Base-by-base conservation (phyloP, 2,888 invertebrate genomes). In the Lacanobia wlatinum region DNA sequence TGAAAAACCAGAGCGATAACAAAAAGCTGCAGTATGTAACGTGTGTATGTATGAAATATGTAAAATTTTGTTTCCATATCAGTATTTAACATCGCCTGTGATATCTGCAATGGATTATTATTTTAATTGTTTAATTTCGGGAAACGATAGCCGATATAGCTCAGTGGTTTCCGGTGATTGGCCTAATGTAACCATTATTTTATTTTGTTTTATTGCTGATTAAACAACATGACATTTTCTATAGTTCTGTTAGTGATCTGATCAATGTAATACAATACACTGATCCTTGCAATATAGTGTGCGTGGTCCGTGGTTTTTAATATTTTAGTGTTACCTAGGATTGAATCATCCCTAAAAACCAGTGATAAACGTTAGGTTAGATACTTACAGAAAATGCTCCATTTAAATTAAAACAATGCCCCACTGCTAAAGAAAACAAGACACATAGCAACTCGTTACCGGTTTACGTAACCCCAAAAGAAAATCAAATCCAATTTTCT, bases 401-500 rank as follows among this genome's bases (percentile, higher is more conserved):
- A 6, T 34, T 5, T 6, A 5, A 46, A 14, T 46, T 10, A n/a
- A 40, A 34, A 34, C 23, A 43, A 28, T 52, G 10, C 1, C 7
- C 2, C 21, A 38, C 23, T 55, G 21, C 4, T 18, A 60, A 34
- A 64, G 14, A 64, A 56, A 28, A 43, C 14, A 53, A 40, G 16
- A 56, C 62, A 68, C 40, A 63, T 48, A 52, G 18, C 50, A 65
- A 68, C 64, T 76, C 46, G 64, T 56, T 61, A 82, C 68, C 18
- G 34, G 61, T 62, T 72, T 68, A 63, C 62, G 53, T 63, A 78
- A 72, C 59, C 79, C 65, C 46, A 72, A 73, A 61, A 83, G 52
- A 73, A 82, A 80, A 80, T 80, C 69, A 70, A 78, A 80, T 78
- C 68, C 65, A 68, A 82, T 80, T 80, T 83, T 65, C 83, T 72